phyloP scores from a whole-genome alignment of 2,797 vertebrate species.

The Eulemur rubriventer region DNA sequence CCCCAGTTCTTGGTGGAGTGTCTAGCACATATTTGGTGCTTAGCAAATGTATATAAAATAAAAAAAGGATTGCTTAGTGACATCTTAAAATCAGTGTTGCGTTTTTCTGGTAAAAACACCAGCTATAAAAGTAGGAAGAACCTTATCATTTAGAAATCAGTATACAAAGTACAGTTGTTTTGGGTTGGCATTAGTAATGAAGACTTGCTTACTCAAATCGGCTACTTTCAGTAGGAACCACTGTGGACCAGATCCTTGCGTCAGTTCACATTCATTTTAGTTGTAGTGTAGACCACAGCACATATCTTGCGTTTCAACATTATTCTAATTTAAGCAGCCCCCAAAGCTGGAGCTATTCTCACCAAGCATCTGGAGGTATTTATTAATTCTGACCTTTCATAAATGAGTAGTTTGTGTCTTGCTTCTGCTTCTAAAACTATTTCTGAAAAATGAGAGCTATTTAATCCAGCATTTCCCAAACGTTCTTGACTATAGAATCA shows the following conservation, averaged over 20 bases:
- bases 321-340: conserved; percentile 62
- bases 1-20: neutral
- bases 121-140: conserved; percentile 66
- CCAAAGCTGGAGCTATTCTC: conserved; percentile 51
- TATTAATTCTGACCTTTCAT: conserved; percentile 68
- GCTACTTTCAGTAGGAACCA: conserved; percentile 69
- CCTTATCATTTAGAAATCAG: conserved; percentile 66
- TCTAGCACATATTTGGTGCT: neutral
- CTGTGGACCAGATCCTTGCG: conserved; percentile 31
- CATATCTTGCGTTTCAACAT: conserved; percentile 58
- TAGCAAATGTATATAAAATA: neutral
- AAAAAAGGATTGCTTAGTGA: neutral
- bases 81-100: conserved; percentile 20
- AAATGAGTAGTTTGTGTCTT: conserved; percentile 60
- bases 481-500: neutral
- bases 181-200: conserved; percentile 9
- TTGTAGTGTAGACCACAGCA: conserved; percentile 56
- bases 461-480: neutral
- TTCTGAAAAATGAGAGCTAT: conserved; percentile 55
- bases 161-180: conserved; percentile 43
- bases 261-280: conserved; percentile 64
- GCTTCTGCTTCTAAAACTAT: conserved; percentile 38
- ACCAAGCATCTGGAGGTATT: conserved; percentile 65
- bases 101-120: conserved; percentile 52
- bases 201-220: conserved; percentile 71